Evolutionary conservation across 2,797 vertebrate genomes (phyloP), one percentile per base, ranked within the genome.

Genomic region (Taeniopygia guttata): DNA sequence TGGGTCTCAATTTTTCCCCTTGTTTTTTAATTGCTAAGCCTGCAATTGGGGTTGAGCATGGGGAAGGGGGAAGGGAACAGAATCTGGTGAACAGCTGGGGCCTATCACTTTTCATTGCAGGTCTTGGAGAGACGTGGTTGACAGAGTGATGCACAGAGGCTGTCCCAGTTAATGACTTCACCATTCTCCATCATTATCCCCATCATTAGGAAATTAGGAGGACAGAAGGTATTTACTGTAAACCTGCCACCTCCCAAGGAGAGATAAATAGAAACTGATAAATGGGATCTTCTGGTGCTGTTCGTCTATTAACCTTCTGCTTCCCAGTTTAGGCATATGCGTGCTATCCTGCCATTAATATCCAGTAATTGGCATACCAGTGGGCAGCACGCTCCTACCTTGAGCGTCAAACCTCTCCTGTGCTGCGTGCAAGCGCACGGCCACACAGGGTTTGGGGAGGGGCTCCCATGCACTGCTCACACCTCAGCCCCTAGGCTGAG

Each of bases 211-310:
- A 99, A 99, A 99, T 99, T 99, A 99, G 98, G 97, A 98, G 99
- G 99, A 99, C 99, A 99, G 99, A 99, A 99, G 99, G 99, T 99
- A 99, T 99, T 99, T 99, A 99, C 99, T 99, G 99, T 99, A 99
- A 99, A 99, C 98, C 99, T 99, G 99, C 99, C 99, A 99, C 99
- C 99, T 99, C 99, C 99, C 99, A 99, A 99, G 98, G 99, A 99
- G 99, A 99, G 99, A 99, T 99, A 99, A 99, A 99, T 99, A 99
- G 99, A 99, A 99, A 98, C 99, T 99, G 99, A 99, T 99, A 99
- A 99, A 99, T 99, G 99, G 97, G 98, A 98, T 98, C 98, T 98
- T 97, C 98, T 98, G 98, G 98, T 97, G 98, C 98, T 98, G 98
- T 98, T 99, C 98, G 95, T 99, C 98, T 98, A 99, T 99, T 99